phyloP scores from a whole-genome alignment of 1,140 invertebrate genomes.

The Monomorium pharaonis region DNA sequence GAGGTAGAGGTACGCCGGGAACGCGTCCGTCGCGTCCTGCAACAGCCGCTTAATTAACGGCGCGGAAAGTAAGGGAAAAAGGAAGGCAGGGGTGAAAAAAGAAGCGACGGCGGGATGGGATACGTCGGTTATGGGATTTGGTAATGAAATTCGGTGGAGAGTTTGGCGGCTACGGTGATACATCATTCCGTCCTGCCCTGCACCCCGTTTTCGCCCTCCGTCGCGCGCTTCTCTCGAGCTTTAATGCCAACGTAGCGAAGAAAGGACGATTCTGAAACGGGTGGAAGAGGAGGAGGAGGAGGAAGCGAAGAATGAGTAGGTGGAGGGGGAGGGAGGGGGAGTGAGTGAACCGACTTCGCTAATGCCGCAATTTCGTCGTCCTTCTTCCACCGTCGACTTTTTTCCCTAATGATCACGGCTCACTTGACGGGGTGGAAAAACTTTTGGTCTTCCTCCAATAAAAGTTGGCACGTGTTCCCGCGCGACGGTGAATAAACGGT shows the following conservation, averaged over 20 bases:
- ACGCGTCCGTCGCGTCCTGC: constrained; percentile 40
- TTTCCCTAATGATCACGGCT: constrained; percentile 77
- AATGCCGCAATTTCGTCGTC: constrained; percentile 82
- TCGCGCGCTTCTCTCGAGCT: constrained; percentile 33
- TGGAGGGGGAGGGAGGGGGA: background rate
- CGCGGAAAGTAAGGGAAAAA: constrained; percentile 68
- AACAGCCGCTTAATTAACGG: constrained; percentile 74
- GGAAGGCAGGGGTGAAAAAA: constrained; percentile 5
- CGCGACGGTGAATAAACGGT: constrained; percentile 81
- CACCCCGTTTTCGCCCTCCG: background rate
- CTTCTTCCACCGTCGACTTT: constrained; percentile 68
- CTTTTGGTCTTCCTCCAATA: constrained; percentile 82
- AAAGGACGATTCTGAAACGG: constrained; percentile 31
- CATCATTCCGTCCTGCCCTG: constrained; percentile 64
- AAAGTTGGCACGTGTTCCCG: constrained; percentile 81
- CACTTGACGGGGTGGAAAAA: constrained; percentile 69
- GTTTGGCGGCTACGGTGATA: constrained; percentile 69
- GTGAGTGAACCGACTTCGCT: constrained; percentile 62
- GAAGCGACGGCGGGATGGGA: background rate
- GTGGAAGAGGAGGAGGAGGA: background rate
- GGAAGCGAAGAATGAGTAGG: constrained; percentile 42
- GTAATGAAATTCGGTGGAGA: constrained; percentile 73
- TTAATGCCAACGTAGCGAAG: constrained; percentile 58
- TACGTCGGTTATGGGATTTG: constrained; percentile 73
- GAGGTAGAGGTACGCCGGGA: constrained; percentile 19